A percentile compares a stretch with the other conserved stretches of the same genome.
Conservation (phyloP, 2,113 vertebrate species). For the Trematomus loennbergii region DNA sequence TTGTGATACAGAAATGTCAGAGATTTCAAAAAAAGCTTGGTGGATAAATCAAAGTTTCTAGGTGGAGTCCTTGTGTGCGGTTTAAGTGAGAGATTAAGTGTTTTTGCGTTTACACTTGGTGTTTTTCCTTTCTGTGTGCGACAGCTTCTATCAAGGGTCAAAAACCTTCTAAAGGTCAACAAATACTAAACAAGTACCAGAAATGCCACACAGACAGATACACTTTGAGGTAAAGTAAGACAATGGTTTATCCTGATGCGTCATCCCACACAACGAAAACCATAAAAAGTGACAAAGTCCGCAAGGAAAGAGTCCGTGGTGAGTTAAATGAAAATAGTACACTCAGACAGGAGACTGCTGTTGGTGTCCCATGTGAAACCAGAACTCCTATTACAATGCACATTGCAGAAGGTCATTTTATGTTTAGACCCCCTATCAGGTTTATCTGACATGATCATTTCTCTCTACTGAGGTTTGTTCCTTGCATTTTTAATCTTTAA, state of each 20-base stretch:
- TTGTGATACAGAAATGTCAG: background rate
- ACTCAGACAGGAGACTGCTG: too few relatives aligned
- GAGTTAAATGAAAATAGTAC: too few relatives aligned
- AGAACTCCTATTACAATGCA: too few relatives aligned
- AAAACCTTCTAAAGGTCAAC: slow-evolving; percentile 1
- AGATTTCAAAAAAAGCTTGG: too few relatives aligned
- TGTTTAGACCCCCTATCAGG: background rate
- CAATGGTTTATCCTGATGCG: background rate
- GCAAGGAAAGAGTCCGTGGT: too few relatives aligned
- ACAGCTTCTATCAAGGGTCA: background rate
- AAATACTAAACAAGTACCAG: background rate
- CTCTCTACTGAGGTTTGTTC: background rate
- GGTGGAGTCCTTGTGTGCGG: background rate
- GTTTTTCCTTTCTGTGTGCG: background rate
- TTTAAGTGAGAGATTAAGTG: background rate
- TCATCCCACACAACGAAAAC: background rate
- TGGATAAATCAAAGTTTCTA: background rate
- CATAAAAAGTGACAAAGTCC: background rate
- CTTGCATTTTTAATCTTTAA: background rate
- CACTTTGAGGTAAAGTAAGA: background rate
- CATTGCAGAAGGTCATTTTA: background rate
- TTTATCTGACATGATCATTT: background rate
- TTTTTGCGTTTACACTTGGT: background rate
- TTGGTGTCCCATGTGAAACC: too few relatives aligned
- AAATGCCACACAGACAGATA: background rate